These are phyloP conservation scores for Myioborus miniatus DNA, from an alignment of 2,797 vertebrate species.

Conservation along the genomic window DNA sequence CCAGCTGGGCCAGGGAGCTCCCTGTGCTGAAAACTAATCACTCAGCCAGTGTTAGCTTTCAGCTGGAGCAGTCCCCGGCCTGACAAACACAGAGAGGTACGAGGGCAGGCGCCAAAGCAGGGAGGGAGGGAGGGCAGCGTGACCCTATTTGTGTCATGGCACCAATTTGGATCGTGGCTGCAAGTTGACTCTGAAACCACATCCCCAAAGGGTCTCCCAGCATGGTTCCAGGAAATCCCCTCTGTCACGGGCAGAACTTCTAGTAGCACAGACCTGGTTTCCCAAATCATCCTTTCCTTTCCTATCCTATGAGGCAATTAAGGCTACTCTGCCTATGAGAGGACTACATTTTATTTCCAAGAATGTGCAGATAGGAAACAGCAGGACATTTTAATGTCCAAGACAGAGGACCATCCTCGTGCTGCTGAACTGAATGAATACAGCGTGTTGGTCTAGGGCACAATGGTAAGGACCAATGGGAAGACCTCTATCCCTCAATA, in stretches of 20 bases:
- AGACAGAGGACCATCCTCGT: background rate
- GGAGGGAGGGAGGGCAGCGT: background rate
- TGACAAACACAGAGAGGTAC: background rate
- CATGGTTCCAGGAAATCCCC: background rate
- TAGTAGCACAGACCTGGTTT: background rate
- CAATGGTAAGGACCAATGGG: fast-evolving
- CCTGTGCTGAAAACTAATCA: background rate
- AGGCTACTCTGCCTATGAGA: background rate
- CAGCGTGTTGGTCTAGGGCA: background rate
- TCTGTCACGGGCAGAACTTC: fast-evolving
- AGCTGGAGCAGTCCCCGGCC: fast-evolving
- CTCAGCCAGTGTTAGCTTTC: background rate
- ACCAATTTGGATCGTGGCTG: fast-evolving
- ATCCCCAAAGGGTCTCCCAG: background rate
- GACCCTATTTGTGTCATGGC: fast-evolving
- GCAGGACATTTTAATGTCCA: background rate
- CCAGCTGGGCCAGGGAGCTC: background rate
- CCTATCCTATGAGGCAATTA: background rate
- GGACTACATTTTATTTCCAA: background rate
- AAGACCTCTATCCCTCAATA: background rate
- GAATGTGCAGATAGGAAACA: background rate
- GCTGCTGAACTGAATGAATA: background rate
- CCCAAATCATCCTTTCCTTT: background rate
- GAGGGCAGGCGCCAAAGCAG: fast-evolving
- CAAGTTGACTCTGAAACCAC: background rate